A percentile compares a stretch with the other conserved stretches of the same genome.
phyloP scores from a whole-genome alignment of 2,113 vertebrate species.

The Mohoua ochrocephala region DNA sequence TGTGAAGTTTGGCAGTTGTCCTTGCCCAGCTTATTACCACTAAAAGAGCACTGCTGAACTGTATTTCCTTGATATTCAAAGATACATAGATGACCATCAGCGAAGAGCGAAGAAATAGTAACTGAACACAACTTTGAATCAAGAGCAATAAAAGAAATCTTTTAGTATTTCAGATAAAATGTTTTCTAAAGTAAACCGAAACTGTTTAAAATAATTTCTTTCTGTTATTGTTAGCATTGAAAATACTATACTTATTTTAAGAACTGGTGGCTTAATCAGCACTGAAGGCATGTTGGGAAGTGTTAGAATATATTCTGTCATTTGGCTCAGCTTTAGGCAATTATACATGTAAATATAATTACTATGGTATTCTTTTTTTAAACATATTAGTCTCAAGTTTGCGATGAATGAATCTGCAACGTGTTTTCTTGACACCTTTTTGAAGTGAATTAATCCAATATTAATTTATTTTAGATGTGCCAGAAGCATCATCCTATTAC shows the following conservation, averaged over 20 bases:
- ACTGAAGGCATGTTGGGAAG: background rate
- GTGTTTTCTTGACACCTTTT: background rate
- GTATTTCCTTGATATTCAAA: background rate
- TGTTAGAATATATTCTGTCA: conserved; percentile 8
- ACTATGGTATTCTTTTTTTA: background rate
- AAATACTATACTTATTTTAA: background rate
- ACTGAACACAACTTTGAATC: background rate
- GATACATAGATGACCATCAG: background rate
- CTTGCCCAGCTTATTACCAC: background rate
- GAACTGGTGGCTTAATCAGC: background rate
- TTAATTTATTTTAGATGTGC: conserved; percentile 60
- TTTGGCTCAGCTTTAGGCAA: conserved; percentile 40
- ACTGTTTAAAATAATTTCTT: background rate
- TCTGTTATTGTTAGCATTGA: background rate
- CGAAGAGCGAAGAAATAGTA: background rate
- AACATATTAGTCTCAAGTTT: background rate
- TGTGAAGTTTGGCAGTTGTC: background rate
- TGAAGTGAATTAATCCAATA: conserved; percentile 49
- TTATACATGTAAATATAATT: conserved; percentile 33
- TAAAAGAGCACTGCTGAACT: background rate
- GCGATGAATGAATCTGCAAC: background rate
- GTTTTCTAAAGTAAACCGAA: background rate
- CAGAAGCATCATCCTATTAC: conserved; percentile 56
- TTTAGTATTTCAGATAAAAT: background rate
- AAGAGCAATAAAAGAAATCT: background rate